phyloP scores from a whole-genome alignment of 2,113 vertebrate species.

The Takifugu bimaculatus region DNA sequence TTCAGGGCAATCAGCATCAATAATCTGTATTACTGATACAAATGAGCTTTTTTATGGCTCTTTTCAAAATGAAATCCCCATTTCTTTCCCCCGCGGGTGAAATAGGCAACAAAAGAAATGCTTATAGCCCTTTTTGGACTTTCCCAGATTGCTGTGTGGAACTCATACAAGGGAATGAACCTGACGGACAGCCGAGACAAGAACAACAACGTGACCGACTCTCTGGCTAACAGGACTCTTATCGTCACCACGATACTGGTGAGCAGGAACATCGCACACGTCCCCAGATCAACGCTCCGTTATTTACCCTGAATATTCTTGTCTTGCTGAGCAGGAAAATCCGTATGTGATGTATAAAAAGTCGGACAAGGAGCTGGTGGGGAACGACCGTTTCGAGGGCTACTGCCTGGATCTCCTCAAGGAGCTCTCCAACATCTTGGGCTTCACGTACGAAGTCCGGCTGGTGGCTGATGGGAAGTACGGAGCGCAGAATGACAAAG shows the following conservation, averaged over 20 bases:
- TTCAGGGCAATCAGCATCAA: background rate
- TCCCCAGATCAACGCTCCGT: background rate
- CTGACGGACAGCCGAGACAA: constrained; percentile 84
- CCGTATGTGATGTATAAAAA: constrained; percentile 98
- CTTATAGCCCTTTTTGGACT: constrained; percentile 27
- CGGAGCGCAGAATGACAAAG: constrained; percentile 95
- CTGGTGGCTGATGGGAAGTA: constrained; percentile 96
- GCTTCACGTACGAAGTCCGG: constrained; percentile 93
- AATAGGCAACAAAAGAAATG: background rate
- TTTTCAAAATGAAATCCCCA: too few species aligned
- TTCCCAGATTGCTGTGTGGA: constrained; percentile 92
- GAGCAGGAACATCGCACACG: constrained; percentile 61
- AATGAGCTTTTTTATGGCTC: too few species aligned
- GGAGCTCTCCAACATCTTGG: constrained; percentile 93
- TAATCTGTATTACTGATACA: background rate
- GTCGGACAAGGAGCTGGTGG: constrained; percentile 90
- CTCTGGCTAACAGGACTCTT: constrained; percentile 91
- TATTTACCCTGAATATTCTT: constrained; percentile 1
- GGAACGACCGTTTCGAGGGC: constrained; percentile 96
- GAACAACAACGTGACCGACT: constrained; percentile 86
- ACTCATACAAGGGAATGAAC: constrained; percentile 90
- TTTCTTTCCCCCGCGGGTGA: background rate
- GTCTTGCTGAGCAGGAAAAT: constrained; percentile 80
- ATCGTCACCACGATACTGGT: constrained; percentile 98
- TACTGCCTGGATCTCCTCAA: constrained; percentile 96